These are phyloP conservation scores for Biston betularia DNA, from an alignment of 2,888 invertebrate species.

Conservation along the genomic window DNA sequence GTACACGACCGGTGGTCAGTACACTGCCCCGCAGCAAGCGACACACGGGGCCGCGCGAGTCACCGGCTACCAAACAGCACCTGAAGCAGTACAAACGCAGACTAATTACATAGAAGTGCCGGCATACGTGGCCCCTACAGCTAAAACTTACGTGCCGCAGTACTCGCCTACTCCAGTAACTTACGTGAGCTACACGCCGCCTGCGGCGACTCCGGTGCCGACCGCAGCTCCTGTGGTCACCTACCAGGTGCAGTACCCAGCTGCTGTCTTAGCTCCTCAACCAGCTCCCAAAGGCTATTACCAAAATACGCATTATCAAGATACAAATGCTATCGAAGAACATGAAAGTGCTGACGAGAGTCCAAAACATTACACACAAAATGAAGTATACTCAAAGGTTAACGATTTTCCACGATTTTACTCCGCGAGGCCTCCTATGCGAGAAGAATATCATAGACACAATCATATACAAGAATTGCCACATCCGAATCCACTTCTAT, in stretches of 20 bases:
- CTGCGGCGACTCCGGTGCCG: conserved; percentile 61
- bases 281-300: conserved; percentile 64
- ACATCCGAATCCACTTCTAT: conserved; percentile 68
- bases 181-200: conserved; percentile 64
- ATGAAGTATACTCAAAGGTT: conserved; percentile 59
- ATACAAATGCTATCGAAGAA: conserved; percentile 63
- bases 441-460: conserved; percentile 65
- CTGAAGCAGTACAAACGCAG: conserved; percentile 65
- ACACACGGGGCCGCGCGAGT: conserved; percentile 48
- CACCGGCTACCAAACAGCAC: conserved; percentile 56
- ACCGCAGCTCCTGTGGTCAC: conserved; percentile 64
- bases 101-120: conserved; percentile 71
- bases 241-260: conserved; percentile 69
- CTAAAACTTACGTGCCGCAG: conserved; percentile 65
- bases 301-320: conserved; percentile 60
- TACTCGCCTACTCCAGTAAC: conserved; percentile 59
- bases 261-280: conserved; percentile 61
- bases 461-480: conserved; percentile 66
- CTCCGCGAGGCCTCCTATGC: conserved; percentile 64
- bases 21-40: conserved; percentile 39
- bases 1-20: conserved; percentile 61
- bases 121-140: conserved; percentile 62
- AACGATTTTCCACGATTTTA: conserved; percentile 70
- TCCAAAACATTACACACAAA: conserved; percentile 63
- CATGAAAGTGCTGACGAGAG: conserved; percentile 61